These are phyloP conservation scores for Helleia helle DNA, from an alignment of 2,888 invertebrate species.

Conservation along the genomic window DNA sequence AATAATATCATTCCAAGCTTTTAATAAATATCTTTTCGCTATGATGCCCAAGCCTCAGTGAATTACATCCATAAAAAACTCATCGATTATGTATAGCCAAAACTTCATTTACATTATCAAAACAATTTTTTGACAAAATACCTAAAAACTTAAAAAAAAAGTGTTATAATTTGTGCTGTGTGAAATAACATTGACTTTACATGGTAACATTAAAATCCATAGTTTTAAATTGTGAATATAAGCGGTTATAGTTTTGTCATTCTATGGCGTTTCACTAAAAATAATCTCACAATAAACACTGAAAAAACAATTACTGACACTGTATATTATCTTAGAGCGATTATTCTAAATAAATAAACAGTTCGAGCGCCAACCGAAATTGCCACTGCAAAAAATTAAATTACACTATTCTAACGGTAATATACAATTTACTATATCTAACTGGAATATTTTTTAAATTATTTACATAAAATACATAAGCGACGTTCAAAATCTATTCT, in stretches of 20 bases:
- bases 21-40: too few relatives aligned
- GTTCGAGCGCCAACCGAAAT: conserved; percentile 28
- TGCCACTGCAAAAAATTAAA: conserved; percentile 41
- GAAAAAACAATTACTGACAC: too few relatives aligned
- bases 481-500: conserved; percentile 10
- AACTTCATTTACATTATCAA: too few relatives aligned
- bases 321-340: too few relatives aligned
- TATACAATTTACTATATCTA: conserved; percentile 64
- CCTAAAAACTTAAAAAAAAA: neutral
- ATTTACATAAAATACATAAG: conserved; percentile 62
- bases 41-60: too few relatives aligned
- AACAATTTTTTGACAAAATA: too few relatives aligned
- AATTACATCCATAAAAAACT: too few relatives aligned
- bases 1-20: too few relatives aligned
- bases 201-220: conserved; percentile 8
- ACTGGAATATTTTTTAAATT: conserved; percentile 59
- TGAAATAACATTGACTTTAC: neutral
- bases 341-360: conserved; percentile 29
- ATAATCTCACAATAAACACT: too few relatives aligned
- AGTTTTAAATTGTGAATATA: neutral
- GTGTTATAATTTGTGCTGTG: conserved; percentile 7
- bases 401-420: conserved; percentile 55
- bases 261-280: too few relatives aligned
- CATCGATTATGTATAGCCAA: too few relatives aligned
- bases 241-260: too few relatives aligned